Conservation (phyloP, 2,888 invertebrate genomes). For the Bibio marci region DNA sequence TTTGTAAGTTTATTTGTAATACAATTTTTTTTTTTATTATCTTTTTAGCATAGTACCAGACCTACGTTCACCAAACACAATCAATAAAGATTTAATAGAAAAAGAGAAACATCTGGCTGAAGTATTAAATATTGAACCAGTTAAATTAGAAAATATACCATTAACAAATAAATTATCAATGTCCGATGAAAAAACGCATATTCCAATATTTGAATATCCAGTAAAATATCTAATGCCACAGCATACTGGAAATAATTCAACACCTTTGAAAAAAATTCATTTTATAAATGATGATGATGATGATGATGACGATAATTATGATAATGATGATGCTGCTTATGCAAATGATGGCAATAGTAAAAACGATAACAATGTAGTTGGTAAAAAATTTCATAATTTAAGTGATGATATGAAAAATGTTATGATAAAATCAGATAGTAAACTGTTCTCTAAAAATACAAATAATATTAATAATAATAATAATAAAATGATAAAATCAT, state of each 20-base stretch:
- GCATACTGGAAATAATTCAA: conserved; percentile 16
- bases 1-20: too few relatives aligned
- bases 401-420: conserved; percentile 8
- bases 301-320: neutral
- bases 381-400: neutral
- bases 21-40: too few relatives aligned
- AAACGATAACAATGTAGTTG: neutral
- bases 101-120: conserved; percentile 45
- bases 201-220: conserved; percentile 5
- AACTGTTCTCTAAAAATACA: conserved; percentile 4
- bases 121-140: conserved; percentile 18
- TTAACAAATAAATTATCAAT: conserved; percentile 9
- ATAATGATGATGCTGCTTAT: neutral
- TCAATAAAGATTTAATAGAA: conserved; percentile 52
- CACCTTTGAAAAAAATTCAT: conserved; percentile 16
- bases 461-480: conserved; percentile 5
- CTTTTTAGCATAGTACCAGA: conserved; percentile 35
- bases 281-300: conserved; percentile 12
- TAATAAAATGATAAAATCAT: too few relatives aligned
- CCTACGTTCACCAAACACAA: conserved; percentile 41
- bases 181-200: neutral
- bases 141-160: conserved; percentile 15
- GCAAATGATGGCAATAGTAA: neutral
- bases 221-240: conserved; percentile 2
- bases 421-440: conserved; percentile 9